A percentile compares a stretch with the other conserved stretches of the same genome.
These are phyloP conservation scores for Oophaga pumilio DNA, from an alignment of 2,113 vertebrate species.

Conservation along the genomic window DNA sequence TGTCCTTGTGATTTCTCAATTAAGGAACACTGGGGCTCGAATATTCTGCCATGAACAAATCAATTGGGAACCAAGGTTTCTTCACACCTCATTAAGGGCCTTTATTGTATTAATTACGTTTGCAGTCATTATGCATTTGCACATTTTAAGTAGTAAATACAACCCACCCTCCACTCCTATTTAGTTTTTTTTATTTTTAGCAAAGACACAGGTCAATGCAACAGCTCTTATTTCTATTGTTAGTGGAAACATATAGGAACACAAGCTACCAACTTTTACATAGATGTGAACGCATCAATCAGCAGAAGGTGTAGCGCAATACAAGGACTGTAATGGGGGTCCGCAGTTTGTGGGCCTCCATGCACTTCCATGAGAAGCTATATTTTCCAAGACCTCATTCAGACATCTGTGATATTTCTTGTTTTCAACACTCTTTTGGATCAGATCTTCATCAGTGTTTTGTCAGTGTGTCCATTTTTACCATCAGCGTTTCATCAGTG, in stretches of 20 bases:
- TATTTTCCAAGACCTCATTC: background rate
- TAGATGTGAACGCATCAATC: background rate
- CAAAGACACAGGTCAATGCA: background rate
- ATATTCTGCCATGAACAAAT: constrained; percentile 20
- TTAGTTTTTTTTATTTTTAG: background rate
- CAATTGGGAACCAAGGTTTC: background rate
- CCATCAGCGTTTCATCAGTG: too few species aligned
- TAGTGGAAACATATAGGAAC: background rate
- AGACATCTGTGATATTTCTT: too few species aligned
- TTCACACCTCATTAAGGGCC: background rate
- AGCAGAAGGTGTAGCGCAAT: background rate
- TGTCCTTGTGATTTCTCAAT: background rate
- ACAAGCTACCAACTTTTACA: background rate
- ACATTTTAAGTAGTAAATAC: background rate
- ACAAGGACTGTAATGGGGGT: background rate
- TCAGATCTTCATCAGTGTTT: too few species aligned
- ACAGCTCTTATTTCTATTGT: too few species aligned
- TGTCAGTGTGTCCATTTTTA: too few species aligned
- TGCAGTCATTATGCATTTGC: background rate
- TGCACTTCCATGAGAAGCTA: background rate
- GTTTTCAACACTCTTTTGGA: too few species aligned
- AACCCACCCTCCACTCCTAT: background rate
- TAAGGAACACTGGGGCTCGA: background rate
- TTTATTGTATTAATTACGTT: background rate
- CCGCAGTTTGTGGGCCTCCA: background rate